Evolutionary conservation across 2,113 vertebrate genomes (phyloP), one percentile per base, ranked within the genome.

Genomic region (Hiodon tergisus): DNA sequence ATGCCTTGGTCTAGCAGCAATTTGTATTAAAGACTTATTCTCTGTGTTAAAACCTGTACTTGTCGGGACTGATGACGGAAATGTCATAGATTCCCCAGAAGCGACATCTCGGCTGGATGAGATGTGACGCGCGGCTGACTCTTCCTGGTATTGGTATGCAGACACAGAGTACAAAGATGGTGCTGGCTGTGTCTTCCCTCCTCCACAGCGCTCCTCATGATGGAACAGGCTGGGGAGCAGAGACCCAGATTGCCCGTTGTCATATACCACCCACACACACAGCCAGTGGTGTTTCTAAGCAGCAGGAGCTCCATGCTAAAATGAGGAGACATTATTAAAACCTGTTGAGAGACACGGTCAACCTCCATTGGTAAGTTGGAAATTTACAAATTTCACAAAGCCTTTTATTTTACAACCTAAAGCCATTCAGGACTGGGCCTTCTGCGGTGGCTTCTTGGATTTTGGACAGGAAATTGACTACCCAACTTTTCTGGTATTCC

Each of bases 211-310:
- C 13, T 16, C 14, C 13, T 16, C 60, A 11, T 62, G 60, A 14
- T 55, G 52, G 47, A 17, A 62, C 17, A 54, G 58, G 17, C 46
- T 62, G 71, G 71, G 58, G 58, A 62, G 59, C 10, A 3, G 13
- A n/a, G 59, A 46, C 13, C 47, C 71, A 62, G 71, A 13, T 47
- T 14, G 59, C 48, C 58, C 50, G 54, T 66, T 55, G 70, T 71
- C 16, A 53, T 13, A 17, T 3, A 14, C 65, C 72, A 11, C 72
- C 61, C 62, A 74, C 72, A 17, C 62, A 54, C 16, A 52, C 72
- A 46, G 51, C 61, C 17, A 10, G 72, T 55, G 52, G 46, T 54
- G 72, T 61, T 63, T 48, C 62, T n/a, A 48, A 66, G 72, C 72
- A 47, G 61, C 62, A 31, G 17, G 52, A 16, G 72, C 31, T 31